Evolutionary conservation across 1,140 invertebrate genomes (phyloP), one percentile per base, ranked within the genome.

Genomic region (Paracyclopina nana): DNA sequence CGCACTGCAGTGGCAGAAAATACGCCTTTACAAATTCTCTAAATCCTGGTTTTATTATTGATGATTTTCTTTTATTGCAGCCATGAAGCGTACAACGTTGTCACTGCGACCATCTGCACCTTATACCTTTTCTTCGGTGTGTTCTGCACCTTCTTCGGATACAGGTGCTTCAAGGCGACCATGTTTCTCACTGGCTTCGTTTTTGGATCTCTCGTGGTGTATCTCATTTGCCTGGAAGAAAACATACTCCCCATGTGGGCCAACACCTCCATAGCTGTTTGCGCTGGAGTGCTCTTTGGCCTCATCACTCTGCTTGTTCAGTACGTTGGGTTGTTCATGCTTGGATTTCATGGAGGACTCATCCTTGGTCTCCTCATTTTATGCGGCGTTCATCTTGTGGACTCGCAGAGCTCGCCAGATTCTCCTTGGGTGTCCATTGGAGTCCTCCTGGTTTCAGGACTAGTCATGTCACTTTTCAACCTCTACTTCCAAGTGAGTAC

Each of bases 131-230:
- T 75, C 43, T 74, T 76, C 61, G 74, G 74, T 16, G 64, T 76
- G 41, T 62, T 76, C 29, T 76, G 75, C 59, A 73, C 72, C 61
- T 54, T 77, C 74, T 40, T 69, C 82, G 81, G 83, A 46, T 88
- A 87, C 63, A 72, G 82, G 44, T 86, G 80, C 63, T 83, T 87
- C 62, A 83, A 85, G 63, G 80, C 80, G 2, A 75, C 80, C n/a
- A 82, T 85, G 74, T 87, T 87, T 61, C 68, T 87, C 24, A 86
- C 80, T 22, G 84, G 84, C 25, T 80, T 86, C 59, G 78, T 82
- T 34, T 85, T 85, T 64, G 82, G 79, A 11, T 75, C 80, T 41
- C 73, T 78, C 20, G 70, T 83, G 48, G 76, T 82, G 2, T 83
- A 80, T 62, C 64, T 80, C 51, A 79, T 85, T 54, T 82, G 78